Evolutionary conservation across 2,797 vertebrate species (phyloP).

Genomic region (Poeciliopsis infans): DNA sequence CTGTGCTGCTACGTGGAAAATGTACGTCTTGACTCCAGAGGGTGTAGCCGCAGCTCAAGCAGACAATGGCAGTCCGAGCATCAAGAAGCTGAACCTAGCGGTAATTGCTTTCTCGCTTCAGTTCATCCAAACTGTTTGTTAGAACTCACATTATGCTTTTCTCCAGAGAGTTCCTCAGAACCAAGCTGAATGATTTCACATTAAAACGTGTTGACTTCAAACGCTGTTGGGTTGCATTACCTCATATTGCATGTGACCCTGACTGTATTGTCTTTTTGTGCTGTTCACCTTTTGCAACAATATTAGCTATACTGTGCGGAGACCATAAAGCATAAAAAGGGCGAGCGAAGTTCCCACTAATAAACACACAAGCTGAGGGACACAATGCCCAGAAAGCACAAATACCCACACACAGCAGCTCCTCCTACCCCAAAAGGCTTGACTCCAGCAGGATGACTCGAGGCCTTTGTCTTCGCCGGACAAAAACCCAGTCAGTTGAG

Average conservation of each 20-base stretch:
- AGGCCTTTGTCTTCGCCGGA: slow-evolving; percentile 80
- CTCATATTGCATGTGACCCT: slow-evolving; percentile 31
- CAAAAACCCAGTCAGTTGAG: slow-evolving; percentile 86
- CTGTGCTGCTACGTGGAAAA: slow-evolving; percentile 88
- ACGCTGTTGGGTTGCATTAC: slow-evolving; percentile 13
- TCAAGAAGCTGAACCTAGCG: slow-evolving; percentile 82
- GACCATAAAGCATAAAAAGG: slow-evolving; percentile 45
- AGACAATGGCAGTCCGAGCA: slow-evolving; percentile 76
- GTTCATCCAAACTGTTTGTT: no score
- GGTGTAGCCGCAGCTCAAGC: slow-evolving; percentile 67
- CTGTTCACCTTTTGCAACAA: slow-evolving; percentile 64
- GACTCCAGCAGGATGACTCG: slow-evolving; percentile 80
- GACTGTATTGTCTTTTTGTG: slow-evolving; percentile 38
- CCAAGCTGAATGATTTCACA: not conserved
- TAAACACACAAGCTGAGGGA: slow-evolving; percentile 38
- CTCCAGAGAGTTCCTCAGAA: not conserved
- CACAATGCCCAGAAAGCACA: slow-evolving; percentile 49
- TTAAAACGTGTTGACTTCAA: slow-evolving; percentile 32
- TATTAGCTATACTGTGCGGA: slow-evolving; percentile 62
- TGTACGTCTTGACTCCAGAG: slow-evolving; percentile 81
- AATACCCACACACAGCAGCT: slow-evolving; percentile 31
- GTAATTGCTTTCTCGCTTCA: slow-evolving; percentile 43
- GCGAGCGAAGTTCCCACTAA: slow-evolving; percentile 66
- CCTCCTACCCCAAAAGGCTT: slow-evolving; percentile 37
- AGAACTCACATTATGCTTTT: not conserved